Conservation (phyloP, 2,797 vertebrate genomes). For the Sphenodon punctatus region DNA sequence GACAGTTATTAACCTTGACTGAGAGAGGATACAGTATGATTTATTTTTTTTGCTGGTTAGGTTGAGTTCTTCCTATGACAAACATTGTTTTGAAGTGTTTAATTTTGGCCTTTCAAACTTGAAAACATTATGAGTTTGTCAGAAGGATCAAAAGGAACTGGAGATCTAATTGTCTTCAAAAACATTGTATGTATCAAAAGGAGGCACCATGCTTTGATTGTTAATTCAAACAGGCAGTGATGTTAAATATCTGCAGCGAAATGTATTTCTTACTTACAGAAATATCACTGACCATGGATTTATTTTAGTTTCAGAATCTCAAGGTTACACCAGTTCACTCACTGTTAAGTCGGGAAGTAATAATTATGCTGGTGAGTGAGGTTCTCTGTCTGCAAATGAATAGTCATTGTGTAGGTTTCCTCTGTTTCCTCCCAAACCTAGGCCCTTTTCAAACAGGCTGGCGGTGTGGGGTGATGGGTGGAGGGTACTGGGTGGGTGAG, state of each 20-base stretch:
- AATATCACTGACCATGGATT: conserved; percentile 4
- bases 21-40: background rate
- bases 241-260: background rate
- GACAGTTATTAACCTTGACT: conserved; percentile 4
- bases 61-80: conserved; percentile 20
- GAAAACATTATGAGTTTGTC: conserved; percentile 19
- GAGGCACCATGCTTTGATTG: background rate
- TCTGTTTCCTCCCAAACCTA: rapidly evolving
- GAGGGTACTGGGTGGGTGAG: too few relatives aligned
- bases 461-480: too few relatives aligned
- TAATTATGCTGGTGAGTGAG: background rate
- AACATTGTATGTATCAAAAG: background rate
- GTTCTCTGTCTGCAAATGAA: background rate
- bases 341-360: background rate
- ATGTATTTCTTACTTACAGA: background rate
- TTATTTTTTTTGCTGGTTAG: conserved; percentile 19
- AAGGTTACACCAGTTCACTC: background rate
- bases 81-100: background rate
- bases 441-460: too few relatives aligned
- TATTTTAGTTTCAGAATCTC: conserved; percentile 20
- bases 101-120: conserved; percentile 1
- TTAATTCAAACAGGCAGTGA: background rate
- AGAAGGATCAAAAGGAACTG: background rate
- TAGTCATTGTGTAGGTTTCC: background rate
- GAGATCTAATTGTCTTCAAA: conserved; percentile 14